A percentile compares a stretch with the other conserved stretches of the same genome.
These are phyloP conservation scores for Mystacornis crossleyi DNA, from an alignment of 2,113 vertebrate genomes.

Conservation along the genomic window DNA sequence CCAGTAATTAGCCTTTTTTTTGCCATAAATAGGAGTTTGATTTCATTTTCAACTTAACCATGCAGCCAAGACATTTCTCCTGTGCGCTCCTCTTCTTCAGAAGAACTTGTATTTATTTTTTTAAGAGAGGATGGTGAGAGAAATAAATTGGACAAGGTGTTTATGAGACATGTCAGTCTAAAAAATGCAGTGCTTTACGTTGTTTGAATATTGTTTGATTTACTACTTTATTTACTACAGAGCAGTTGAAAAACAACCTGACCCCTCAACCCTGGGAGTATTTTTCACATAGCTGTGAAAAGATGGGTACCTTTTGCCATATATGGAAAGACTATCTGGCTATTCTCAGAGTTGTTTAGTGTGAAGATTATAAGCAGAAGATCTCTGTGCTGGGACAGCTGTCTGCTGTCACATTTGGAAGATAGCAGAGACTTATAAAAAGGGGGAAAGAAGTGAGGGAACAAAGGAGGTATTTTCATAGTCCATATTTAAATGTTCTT, in stretches of 20 bases:
- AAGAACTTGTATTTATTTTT: neutral
- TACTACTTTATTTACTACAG: constrained; percentile 51
- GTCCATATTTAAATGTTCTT: neutral
- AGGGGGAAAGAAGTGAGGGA: neutral
- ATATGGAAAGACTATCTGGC: neutral
- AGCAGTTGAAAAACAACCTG: constrained; percentile 39
- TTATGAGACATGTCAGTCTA: constrained; percentile 14
- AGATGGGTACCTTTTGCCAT: neutral
- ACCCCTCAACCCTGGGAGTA: neutral
- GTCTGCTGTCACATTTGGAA: neutral
- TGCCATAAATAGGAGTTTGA: constrained; percentile 40
- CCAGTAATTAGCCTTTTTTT: constrained; percentile 15
- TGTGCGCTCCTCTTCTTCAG: neutral
- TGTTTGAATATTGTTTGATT: constrained; percentile 55
- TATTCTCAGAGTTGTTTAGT: neutral
- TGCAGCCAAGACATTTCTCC: neutral
- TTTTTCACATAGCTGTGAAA: constrained; percentile 15
- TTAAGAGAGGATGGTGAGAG: neutral
- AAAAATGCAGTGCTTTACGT: neutral
- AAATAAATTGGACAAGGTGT: constrained; percentile 40
- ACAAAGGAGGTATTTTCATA: neutral
- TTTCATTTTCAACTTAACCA: neutral
- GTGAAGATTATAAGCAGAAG: neutral
- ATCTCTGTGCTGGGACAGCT: neutral
- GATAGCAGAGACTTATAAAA: neutral